phyloP scores from a whole-genome alignment of 2,797 vertebrate genomes.

The Channa striata region DNA sequence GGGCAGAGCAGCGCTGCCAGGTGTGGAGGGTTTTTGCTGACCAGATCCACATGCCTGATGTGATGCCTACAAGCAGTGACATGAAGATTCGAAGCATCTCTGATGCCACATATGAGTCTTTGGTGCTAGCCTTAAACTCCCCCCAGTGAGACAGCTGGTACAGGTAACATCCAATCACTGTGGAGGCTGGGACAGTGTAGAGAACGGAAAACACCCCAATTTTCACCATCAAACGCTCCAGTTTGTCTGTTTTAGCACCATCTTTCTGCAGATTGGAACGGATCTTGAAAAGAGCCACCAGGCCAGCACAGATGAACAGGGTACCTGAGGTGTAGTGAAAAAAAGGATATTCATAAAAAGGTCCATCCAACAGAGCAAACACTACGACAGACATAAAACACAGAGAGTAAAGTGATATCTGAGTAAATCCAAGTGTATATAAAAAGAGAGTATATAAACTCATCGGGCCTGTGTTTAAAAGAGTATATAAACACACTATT shows the following conservation, averaged over 20 bases:
- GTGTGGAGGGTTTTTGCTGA: conserved; percentile 98
- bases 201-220: conserved; percentile 98
- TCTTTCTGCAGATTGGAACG: conserved; percentile 99
- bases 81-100: conserved; percentile 99
- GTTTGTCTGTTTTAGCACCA: conserved; percentile 97
- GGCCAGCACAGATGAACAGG: conserved; percentile 95
- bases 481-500: not conserved
- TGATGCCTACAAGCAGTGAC: conserved; percentile 98
- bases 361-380: not conserved
- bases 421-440: too few relatives aligned
- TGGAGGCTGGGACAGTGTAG: conserved; percentile 96
- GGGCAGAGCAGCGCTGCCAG: conserved; percentile 95
- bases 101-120: conserved; percentile 94
- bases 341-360: conserved; percentile 4
- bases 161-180: conserved; percentile 97
- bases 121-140: conserved; percentile 88
- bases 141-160: conserved; percentile 97
- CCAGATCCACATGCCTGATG: conserved; percentile 99
- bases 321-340: conserved; percentile 82
- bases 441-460: not conserved
- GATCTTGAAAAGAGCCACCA: conserved; percentile 98
- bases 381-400: not conserved
- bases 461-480: too few relatives aligned
- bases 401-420: not conserved
- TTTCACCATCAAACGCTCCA: conserved; percentile 98